Evolutionary conservation across 2,113 vertebrate species (phyloP), one percentile per base, ranked within the genome.

Genomic region (Notarius quadriscutis): DNA sequence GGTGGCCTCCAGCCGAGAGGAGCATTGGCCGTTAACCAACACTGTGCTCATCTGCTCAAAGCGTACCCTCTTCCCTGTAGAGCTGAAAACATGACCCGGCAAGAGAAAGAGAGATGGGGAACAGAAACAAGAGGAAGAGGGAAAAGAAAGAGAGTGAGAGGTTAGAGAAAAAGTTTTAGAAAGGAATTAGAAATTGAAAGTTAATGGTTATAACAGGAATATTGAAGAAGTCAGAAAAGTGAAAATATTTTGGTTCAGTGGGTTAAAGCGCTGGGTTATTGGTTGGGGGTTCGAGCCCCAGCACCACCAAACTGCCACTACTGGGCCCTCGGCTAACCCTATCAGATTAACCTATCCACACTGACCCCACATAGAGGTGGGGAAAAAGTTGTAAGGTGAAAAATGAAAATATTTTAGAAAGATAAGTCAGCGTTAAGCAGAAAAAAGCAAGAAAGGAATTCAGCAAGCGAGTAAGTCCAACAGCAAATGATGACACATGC

Each of bases 21-120:
- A 94, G 91, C 93, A 95, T 92, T 94, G 94, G 86, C 97, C 97
- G 55, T 93, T 94, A 84, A 95, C 89, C n/a, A 98, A 97, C 92
- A 99, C 93, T 48, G 98, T 98, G 93, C 97, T 97, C 94, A 97
- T 95, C 88, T 94, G 96, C 90, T 97, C 96, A 94, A 98, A 99
- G 87, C 87, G 97, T 65, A 99, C 98, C 93, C 95, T 96, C 91
- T 96, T 98, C 94, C 95, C 96, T 94, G 94, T 93, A 83, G 90
- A 92, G 89, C 87, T 89, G 81, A 88, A 85, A 60, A 87, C 58
- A 85, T 22, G 85, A 67, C 51, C 57, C 71, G 30, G 79, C 51
- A 63, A 25, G 57, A 55, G 48, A 67, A 63, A 30, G 41, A 41
- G 17, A 65, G 41, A 50, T 57, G 81, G 17, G 78, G 14, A 84